Evolutionary conservation across 2,113 vertebrate species (phyloP).

Genomic region (Tympanuchus pallidicinctus): DNA sequence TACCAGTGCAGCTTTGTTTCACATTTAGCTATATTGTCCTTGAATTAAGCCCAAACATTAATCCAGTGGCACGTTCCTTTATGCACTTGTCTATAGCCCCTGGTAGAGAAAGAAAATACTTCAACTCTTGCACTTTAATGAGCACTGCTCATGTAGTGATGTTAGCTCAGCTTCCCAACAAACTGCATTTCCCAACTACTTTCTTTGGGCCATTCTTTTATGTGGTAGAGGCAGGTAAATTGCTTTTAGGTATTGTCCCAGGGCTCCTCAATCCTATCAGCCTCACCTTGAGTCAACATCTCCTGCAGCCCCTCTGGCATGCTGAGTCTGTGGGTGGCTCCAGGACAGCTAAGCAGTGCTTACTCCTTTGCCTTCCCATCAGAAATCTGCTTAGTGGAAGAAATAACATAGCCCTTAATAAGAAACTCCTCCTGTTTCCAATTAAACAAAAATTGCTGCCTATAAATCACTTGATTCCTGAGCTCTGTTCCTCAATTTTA

Average conservation of each 20-base stretch:
- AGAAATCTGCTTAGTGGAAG: constrained; percentile 23
- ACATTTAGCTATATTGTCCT: not conserved
- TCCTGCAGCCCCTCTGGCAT: not conserved
- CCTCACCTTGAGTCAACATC: not conserved
- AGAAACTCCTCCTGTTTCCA: constrained; percentile 55
- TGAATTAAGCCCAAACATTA: not conserved
- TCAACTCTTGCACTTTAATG: not conserved
- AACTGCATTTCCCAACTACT: not conserved
- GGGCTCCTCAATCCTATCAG: not conserved
- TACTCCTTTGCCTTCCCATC: constrained; percentile 13
- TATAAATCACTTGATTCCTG: constrained; percentile 64
- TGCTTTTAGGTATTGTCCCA: not conserved
- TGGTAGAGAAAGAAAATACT: not conserved
- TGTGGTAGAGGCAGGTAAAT: not conserved
- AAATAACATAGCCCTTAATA: constrained; percentile 34
- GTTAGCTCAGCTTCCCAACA: not conserved
- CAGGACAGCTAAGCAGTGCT: not conserved
- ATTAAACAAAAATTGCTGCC: constrained; percentile 61
- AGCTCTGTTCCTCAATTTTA: constrained; percentile 58
- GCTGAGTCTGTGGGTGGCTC: rapidly evolving
- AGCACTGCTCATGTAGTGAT: not conserved
- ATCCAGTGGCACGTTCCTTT: not conserved
- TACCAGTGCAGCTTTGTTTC: not conserved
- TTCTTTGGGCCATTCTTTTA: not conserved
- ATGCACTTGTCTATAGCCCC: not conserved